Evolutionary conservation across 2,113 vertebrate genomes (phyloP).

Genomic region (Bos javanicus): DNA sequence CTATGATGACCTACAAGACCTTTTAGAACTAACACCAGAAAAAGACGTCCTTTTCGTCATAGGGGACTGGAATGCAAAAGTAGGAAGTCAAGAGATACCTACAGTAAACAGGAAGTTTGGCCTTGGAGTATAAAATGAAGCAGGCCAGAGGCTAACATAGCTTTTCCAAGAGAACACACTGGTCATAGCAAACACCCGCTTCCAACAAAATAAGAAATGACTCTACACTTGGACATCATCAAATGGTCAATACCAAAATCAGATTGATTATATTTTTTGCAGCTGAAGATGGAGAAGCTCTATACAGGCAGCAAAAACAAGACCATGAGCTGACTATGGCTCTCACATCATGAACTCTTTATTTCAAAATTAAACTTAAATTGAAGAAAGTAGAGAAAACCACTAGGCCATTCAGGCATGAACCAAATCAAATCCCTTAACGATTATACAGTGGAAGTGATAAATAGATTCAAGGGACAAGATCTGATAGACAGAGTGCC

Average conservation of each 20-base stretch:
- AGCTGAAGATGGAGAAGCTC: background rate
- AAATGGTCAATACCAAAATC: background rate
- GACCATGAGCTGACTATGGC: background rate
- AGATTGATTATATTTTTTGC: background rate
- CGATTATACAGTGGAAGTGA: background rate
- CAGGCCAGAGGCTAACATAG: background rate
- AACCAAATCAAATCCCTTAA: background rate
- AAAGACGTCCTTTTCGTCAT: background rate
- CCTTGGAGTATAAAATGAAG: background rate
- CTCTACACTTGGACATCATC: background rate
- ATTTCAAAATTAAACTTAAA: background rate
- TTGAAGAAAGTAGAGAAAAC: background rate
- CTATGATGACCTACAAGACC: background rate
- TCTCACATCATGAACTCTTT: background rate
- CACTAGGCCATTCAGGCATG: background rate
- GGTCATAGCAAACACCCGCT: background rate
- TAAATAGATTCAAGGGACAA: background rate
- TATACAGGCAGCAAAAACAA: background rate
- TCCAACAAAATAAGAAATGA: background rate
- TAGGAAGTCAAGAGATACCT: background rate
- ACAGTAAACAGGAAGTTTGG: background rate
- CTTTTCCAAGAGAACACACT: background rate
- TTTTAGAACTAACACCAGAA: background rate
- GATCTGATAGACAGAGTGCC: background rate
- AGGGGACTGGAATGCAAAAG: background rate